Evolutionary conservation across 2,797 vertebrate species (phyloP), one percentile per base, ranked within the genome.

Genomic region (Odontamblyopus lacepedii): DNA sequence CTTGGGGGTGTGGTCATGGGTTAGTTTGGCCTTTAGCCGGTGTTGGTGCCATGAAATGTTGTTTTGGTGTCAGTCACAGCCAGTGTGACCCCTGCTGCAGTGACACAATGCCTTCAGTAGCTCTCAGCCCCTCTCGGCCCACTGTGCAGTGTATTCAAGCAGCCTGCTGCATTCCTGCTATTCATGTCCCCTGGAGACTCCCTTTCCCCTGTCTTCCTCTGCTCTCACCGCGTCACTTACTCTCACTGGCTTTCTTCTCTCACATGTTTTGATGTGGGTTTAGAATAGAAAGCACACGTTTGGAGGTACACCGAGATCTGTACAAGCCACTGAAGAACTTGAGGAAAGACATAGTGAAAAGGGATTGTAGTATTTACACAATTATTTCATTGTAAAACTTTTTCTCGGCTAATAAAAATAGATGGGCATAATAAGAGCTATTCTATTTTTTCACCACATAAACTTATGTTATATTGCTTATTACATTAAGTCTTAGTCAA

Each of bases 61-160:
- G 89, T 92, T 92, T 88, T 90, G 88, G 91, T 91, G 91, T 93
- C 92, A 92, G 88, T 91, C 89, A 91, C 85, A 91, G 90, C 85
- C 83, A 91, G 84, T 89, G 84, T 92, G 89, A 92, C 91, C 88
- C 92, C 91, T 80, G 89, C 88, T 92, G 90, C 87, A 85, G 88
- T 69, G 6, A 89, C 92, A 93, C 88, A 93, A 92, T 88, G 82
- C 84, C 89, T 83, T 76, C 84, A 82, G 83, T 83, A 78, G 84
- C 87, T 84, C 89, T 75, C 79, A 80, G 80, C 88, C 82, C 88
- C 87, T 83, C 89, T 74, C 78, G 79, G 79, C 89, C 82, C 88
- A 89, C 90, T 87, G 73, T 90, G 89, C 80, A 76, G 85, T 89
- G 90, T 87, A 89, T 92, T 93, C 92, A 92, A 83, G 76, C 75